These are phyloP conservation scores for Campoletis sonorensis DNA, from an alignment of 1,140 invertebrate species.

Conservation along the genomic window DNA sequence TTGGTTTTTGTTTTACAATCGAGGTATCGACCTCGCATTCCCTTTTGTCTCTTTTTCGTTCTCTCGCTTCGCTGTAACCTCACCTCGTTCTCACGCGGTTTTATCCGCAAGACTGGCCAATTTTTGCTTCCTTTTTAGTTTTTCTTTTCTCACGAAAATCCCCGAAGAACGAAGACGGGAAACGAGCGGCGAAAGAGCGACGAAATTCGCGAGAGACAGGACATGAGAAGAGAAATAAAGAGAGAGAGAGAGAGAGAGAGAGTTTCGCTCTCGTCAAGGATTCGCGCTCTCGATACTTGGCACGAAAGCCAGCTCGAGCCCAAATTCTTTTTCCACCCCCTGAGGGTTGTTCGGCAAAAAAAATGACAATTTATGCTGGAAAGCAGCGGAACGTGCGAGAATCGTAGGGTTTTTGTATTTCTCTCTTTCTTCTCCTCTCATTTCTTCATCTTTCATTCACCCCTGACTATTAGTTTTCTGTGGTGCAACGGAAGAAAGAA, in stretches of 20 bases:
- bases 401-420: neutral
- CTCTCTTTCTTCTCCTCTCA: neutral
- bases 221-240: neutral
- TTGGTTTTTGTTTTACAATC: neutral
- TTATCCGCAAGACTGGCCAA: constrained; percentile 45
- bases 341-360: neutral
- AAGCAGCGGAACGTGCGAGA: neutral
- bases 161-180: neutral
- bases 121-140: constrained; percentile 1
- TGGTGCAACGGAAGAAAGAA: constrained; percentile 13
- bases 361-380: neutral
- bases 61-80: constrained; percentile 9
- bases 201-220: neutral
- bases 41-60: neutral
- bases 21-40: constrained; percentile 13
- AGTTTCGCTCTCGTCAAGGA: neutral
- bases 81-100: constrained; percentile 35
- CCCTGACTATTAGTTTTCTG: neutral
- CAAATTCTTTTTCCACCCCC: neutral
- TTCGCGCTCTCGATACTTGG: constrained; percentile 37
- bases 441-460: neutral
- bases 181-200: neutral
- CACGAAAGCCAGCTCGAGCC: neutral
- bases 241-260: constrained; percentile 20
- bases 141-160: neutral